A percentile compares a stretch with the other conserved stretches of the same genome.
Evolutionary conservation across 2,113 vertebrate genomes (phyloP).

Genomic region (Gorilla gorilla): DNA sequence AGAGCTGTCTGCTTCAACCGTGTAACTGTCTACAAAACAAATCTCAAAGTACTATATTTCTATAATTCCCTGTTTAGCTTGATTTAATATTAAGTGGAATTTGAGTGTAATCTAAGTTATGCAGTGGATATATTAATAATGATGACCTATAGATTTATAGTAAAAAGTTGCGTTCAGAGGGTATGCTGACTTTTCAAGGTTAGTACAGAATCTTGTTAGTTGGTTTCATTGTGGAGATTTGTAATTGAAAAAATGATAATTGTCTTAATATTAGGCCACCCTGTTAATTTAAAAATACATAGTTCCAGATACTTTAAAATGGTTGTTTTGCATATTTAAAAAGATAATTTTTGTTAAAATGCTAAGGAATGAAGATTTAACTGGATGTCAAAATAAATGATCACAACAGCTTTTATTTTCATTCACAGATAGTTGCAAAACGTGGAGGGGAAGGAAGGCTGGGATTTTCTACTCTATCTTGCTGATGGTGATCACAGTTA

Average conservation of each 20-base stretch:
- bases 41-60: neutral
- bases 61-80: neutral
- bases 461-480: neutral
- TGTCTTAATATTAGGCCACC: neutral
- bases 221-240: neutral
- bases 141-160: neutral
- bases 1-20: neutral
- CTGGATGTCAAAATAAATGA: neutral
- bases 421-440: neutral
- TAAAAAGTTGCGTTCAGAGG: neutral
- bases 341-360: neutral
- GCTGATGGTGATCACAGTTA: neutral
- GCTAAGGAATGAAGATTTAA: neutral
- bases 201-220: neutral
- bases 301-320: neutral
- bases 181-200: neutral
- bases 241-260: neutral
- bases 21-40: neutral
- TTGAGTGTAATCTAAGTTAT: neutral
- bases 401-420: neutral
- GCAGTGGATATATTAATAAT: neutral
- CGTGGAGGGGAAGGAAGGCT: neutral
- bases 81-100: slow-evolving; percentile 33
- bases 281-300: neutral
- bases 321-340: slow-evolving; percentile 24